These are phyloP conservation scores for Leptobrachium ailaonicum DNA, from an alignment of 2,113 vertebrate species.

Conservation along the genomic window DNA sequence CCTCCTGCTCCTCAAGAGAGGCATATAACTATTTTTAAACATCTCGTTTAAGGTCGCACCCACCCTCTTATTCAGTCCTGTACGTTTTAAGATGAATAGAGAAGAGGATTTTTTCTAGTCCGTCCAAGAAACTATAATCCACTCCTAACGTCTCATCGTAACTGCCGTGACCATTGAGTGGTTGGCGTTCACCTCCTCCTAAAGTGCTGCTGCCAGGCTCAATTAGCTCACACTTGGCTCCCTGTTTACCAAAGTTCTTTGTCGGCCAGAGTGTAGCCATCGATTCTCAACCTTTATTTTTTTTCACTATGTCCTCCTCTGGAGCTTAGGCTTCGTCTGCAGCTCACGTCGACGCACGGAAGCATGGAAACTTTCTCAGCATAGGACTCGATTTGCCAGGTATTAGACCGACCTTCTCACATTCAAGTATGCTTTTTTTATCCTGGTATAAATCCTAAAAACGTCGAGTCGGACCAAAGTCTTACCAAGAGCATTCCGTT, in stretches of 20 bases:
- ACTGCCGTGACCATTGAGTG: constrained; percentile 14
- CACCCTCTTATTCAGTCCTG: background rate
- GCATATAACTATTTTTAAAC: background rate
- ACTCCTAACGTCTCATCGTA: constrained; percentile 19
- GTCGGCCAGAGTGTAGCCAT: background rate
- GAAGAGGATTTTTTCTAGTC: background rate
- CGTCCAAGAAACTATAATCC: background rate
- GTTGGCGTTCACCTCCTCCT: constrained; percentile 9
- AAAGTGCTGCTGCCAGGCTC: constrained; percentile 18
- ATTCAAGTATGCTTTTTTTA: no score
- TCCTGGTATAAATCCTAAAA: no score
- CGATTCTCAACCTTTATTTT: background rate
- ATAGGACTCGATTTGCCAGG: no score
- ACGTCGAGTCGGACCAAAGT: no score
- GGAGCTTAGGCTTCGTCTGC: no score
- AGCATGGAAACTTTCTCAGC: no score
- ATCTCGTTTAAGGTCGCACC: background rate
- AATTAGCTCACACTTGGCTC: constrained; percentile 25
- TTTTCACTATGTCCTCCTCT: no score
- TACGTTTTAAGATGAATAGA: background rate
- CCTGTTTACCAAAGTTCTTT: constrained; percentile 17
- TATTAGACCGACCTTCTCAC: no score
- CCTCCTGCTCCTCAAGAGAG: background rate
- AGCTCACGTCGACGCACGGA: no score
- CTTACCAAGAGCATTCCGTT: no score